Base-by-base conservation (phyloP, 2,113 vertebrate genomes). In the Epinephelus cyanopodus region DNA sequence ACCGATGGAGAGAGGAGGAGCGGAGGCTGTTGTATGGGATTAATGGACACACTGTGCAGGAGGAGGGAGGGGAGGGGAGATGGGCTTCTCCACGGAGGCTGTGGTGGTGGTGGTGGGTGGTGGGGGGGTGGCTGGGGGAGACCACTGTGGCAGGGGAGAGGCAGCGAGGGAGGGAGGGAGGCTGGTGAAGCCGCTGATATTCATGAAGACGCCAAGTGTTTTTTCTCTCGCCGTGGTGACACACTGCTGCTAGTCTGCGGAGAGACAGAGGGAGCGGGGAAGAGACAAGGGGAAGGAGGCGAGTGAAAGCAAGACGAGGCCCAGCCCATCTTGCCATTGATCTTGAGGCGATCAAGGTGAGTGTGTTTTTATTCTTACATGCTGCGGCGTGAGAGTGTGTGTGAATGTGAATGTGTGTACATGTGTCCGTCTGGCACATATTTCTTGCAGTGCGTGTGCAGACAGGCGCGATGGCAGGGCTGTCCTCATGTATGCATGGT, bases 281-380 rank as follows among this genome's bases (percentile, higher is more conserved):
- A 9, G 87, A 81, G 75, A 83, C 62, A 33, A 42, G 27, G 73
- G 10, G 77, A 57, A 53, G 54, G 53, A 57, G n/a, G 27, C 45
- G n/a, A 62, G 66, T 54, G 80, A 67, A 80, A 69, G 83, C 58
- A 67, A 79, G 90, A 90, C 63, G 56, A 82, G 88, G 81, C 79
- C 82, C 85, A 77, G 85, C 86, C 89, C 86, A 83, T 90, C 87
- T 84, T 64, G 21, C 77, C 83, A 81, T 78, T 92, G 85, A 92
- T 93, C 91, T 91, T 71, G 62, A 88, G 84, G 81, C 85, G 64
- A 93, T 86, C 90, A 93, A 95, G 94, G 94, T 95, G 94, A 95
- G 92, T 70, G 86, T 89, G 75, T 53, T 88, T 90, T 82, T 71
- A 72, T 86, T 61, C 64, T 60, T 79, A 61, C 83, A 75, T 87